phyloP scores from a whole-genome alignment of 2,113 vertebrate genomes.

The Procavia capensis region DNA sequence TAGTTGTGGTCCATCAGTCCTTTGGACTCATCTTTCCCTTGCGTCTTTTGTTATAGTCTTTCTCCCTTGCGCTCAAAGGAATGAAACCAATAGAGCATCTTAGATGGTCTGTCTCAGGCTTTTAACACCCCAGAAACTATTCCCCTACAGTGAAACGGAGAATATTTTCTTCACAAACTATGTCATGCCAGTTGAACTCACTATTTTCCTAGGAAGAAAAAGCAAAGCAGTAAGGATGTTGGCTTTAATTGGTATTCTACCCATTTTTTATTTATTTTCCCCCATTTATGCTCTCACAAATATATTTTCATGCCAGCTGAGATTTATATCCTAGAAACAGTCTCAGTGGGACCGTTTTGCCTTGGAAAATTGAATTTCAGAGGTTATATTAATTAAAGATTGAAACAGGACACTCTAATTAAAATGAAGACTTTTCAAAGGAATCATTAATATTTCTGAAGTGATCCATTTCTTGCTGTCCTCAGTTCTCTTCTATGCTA shows the following conservation, averaged over 20 bases:
- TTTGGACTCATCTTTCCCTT: too few relatives aligned
- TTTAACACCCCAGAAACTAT: too few relatives aligned
- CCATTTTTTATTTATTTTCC: not conserved
- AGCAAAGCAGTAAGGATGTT: not conserved
- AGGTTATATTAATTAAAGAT: not conserved
- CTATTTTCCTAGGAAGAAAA: not conserved
- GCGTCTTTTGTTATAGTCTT: too few relatives aligned
- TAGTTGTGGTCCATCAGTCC: too few relatives aligned
- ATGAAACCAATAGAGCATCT: too few relatives aligned
- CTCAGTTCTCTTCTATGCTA: not conserved
- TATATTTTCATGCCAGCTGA: not conserved
- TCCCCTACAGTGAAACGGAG: too few relatives aligned
- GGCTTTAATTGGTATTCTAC: conserved; percentile 33
- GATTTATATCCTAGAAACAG: not conserved
- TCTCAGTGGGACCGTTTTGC: not conserved
- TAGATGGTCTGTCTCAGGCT: too few relatives aligned
- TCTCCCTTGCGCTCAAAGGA: too few relatives aligned
- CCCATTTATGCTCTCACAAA: not conserved
- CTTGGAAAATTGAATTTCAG: not conserved
- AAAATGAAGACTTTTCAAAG: conserved; percentile 53
- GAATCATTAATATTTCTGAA: not conserved
- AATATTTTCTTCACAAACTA: too few relatives aligned
- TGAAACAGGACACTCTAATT: conserved; percentile 31
- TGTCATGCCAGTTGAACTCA: too few relatives aligned
- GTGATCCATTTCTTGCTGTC: not conserved